These are phyloP conservation scores for Vicugna pacos DNA, from an alignment of 2,113 vertebrate species.

Conservation along the genomic window DNA sequence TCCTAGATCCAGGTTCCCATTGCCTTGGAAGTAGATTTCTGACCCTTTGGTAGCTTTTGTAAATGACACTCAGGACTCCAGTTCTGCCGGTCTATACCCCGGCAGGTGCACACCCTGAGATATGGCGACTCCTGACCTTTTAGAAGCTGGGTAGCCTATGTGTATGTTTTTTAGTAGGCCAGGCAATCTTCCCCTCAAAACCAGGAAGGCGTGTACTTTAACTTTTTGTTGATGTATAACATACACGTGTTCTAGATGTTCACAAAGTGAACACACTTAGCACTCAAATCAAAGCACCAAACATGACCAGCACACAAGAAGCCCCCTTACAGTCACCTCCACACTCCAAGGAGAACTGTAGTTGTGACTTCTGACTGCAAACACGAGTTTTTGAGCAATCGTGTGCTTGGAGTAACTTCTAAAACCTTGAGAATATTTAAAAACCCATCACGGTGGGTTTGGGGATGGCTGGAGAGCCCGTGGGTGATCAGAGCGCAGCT, in stretches of 20 bases:
- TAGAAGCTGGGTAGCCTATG: background rate
- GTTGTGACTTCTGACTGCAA: background rate
- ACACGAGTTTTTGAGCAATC: background rate
- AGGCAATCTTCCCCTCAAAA: background rate
- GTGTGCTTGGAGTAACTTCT: background rate
- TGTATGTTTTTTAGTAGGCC: background rate
- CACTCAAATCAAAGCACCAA: background rate
- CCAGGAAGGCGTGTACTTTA: background rate
- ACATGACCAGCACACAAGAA: background rate
- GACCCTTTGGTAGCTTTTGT: background rate
- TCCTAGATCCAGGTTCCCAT: background rate
- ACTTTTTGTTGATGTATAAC: background rate
- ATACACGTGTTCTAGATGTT: rapidly evolving
- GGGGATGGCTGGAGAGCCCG: background rate
- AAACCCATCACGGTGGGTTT: background rate
- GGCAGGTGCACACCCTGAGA: background rate
- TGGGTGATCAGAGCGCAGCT: background rate
- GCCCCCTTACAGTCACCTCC: background rate
- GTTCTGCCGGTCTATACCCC: background rate
- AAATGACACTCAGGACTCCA: background rate
- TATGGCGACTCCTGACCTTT: background rate
- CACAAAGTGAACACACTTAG: background rate
- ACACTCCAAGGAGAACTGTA: background rate
- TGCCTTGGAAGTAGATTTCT: background rate
- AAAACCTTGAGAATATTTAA: background rate